Conservation (phyloP, 2,797 vertebrate species). For the Dendrocincla tyrannina region DNA sequence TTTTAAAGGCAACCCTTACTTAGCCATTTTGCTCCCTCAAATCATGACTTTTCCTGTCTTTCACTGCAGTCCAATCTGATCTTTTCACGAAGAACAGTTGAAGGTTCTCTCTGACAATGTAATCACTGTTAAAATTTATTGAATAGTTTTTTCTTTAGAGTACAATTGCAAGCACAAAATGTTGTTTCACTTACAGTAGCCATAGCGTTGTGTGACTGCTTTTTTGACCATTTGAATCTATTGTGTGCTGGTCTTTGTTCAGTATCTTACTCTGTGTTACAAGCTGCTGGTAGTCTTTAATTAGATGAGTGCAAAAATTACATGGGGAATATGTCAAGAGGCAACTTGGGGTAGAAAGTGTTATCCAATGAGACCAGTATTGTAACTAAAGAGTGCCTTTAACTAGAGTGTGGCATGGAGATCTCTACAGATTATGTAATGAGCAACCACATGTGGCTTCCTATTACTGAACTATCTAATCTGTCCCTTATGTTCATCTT, state of each 20-base stretch:
- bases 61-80: not conserved
- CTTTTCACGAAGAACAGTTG: slow-evolving; percentile 65
- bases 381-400: slow-evolving; percentile 58
- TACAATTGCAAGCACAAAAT: slow-evolving; percentile 21
- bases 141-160: slow-evolving; percentile 14
- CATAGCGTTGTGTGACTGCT: not conserved
- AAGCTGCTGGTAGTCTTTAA: not conserved
- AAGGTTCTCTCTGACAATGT: slow-evolving; percentile 40
- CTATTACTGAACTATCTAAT: not conserved
- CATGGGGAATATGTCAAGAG: not conserved
- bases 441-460: not conserved
- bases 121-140: not conserved
- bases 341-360: not conserved
- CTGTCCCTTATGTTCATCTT: not conserved
- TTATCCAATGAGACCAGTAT: not conserved
- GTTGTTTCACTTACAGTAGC: slow-evolving; percentile 24
- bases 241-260: not conserved
- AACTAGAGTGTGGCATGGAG: not conserved
- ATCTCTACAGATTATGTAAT: not conserved
- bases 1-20: not conserved
- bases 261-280: not conserved
- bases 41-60: not conserved
- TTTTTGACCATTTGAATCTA: not conserved
- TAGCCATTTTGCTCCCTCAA: not conserved
- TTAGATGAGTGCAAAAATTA: not conserved